Percentiles rank a stretch among this genome's conserved stretches.
Conservation (phyloP, 2,888 invertebrate species). For the Rhyacophila evoluta region DNA sequence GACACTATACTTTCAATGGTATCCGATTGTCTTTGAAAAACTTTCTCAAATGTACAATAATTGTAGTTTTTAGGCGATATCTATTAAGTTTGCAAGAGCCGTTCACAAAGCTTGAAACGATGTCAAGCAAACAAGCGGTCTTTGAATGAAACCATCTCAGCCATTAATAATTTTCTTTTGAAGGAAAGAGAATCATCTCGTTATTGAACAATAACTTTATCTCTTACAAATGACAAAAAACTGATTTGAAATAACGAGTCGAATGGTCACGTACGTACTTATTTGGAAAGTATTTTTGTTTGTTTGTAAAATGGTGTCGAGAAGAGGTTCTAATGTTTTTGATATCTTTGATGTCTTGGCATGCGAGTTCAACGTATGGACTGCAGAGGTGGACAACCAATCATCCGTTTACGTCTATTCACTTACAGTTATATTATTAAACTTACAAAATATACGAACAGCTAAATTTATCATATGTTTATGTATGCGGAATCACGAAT, state of each 20-base stretch:
- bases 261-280: neutral
- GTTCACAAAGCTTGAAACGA: neutral
- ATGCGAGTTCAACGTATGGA: too few species aligned
- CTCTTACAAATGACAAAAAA: neutral
- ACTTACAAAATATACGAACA: too few species aligned
- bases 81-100: neutral
- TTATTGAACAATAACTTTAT: neutral
- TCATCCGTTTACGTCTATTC: too few species aligned
- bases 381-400: too few species aligned
- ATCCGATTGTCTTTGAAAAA: too few species aligned
- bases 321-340: too few species aligned
- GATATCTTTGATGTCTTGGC: too few species aligned
- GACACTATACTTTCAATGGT: too few species aligned
- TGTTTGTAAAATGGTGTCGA: neutral
- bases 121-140: neutral
- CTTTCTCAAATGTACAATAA: too few species aligned
- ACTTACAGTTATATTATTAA: too few species aligned
- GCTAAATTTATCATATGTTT: too few species aligned
- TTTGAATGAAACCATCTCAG: conserved; percentile 2
- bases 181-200: neutral
- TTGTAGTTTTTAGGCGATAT: neutral
- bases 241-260: neutral
- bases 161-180: neutral
- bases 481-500: too few species aligned
- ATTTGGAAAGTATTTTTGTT: conserved; percentile 3